Conservation (phyloP, 1,140 invertebrate species). For the Drosophila miranda region DNA sequence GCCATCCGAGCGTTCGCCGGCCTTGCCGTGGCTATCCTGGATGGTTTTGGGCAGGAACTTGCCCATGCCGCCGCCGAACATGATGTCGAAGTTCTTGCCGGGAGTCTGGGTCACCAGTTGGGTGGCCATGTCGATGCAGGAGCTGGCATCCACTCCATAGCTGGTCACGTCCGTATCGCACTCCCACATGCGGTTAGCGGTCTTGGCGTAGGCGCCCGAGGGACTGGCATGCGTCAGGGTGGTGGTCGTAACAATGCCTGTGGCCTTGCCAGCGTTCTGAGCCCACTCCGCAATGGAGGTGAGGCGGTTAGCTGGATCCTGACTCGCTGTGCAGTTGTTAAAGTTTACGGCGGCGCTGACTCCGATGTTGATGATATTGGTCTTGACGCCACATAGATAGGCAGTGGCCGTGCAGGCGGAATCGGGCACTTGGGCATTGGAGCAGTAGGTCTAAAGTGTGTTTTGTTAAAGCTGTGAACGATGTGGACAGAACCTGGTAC, state of each 20-base stretch:
- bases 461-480: too few species aligned
- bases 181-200: constrained; percentile 90
- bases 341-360: constrained; percentile 85
- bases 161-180: constrained; percentile 85
- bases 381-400: constrained; percentile 89
- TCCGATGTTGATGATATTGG: constrained; percentile 86
- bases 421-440: constrained; percentile 91
- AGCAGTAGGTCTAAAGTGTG: constrained; percentile 84
- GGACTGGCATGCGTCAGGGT: constrained; percentile 80
- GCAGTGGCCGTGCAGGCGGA: constrained; percentile 89
- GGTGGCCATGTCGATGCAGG: constrained; percentile 84
- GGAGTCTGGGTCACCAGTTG: constrained; percentile 87
- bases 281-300: constrained; percentile 92
- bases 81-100: constrained; percentile 85
- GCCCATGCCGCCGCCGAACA: constrained; percentile 87
- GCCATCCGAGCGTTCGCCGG: constrained; percentile 83
- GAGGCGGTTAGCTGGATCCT: constrained; percentile 84
- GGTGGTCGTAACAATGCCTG: constrained; percentile 80
- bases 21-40: constrained; percentile 83
- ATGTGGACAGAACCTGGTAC: not conserved
- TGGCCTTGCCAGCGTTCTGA: constrained; percentile 87
- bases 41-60: constrained; percentile 84
- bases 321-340: constrained; percentile 87
- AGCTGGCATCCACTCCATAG: constrained; percentile 75
- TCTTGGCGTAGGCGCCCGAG: constrained; percentile 82